Evolutionary conservation across 2,113 vertebrate species (phyloP).

Genomic region (Phainopepla nitens): DNA sequence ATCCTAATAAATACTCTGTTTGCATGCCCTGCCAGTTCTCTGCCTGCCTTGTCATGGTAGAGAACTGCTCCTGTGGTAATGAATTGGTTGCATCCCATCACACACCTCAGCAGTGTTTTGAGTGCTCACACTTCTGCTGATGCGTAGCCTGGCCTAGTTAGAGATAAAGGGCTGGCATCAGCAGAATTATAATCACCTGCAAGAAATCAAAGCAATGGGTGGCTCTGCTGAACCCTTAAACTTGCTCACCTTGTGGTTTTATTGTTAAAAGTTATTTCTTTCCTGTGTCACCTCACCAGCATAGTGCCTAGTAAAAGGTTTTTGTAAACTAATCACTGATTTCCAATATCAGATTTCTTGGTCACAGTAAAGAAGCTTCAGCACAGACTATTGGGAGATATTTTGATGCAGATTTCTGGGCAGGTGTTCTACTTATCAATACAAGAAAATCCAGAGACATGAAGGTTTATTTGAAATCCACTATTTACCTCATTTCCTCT

Average conservation of each 20-base stretch:
- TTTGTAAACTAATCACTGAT: not conserved
- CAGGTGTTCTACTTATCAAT: not conserved
- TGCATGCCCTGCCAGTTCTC: not conserved
- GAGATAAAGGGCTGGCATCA: not conserved
- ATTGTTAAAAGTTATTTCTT: not conserved
- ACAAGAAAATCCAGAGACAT: not conserved
- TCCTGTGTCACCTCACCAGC: not conserved
- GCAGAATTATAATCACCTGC: not conserved
- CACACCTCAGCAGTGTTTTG: not conserved
- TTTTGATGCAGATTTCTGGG: not conserved
- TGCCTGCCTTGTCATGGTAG: not conserved
- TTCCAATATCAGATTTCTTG: not conserved
- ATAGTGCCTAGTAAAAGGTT: not conserved
- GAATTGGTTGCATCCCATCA: not conserved
- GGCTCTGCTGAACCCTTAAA: not conserved
- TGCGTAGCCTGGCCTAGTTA: not conserved
- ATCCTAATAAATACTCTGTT: not conserved
- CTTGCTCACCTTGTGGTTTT: not conserved
- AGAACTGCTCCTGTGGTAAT: not conserved
- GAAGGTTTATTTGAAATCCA: not conserved
- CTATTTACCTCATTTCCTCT: not conserved
- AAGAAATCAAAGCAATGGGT: not conserved
- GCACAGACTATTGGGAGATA: fast-evolving
- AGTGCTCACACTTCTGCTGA: not conserved
- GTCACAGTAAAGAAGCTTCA: not conserved